Evolutionary conservation across 2,113 vertebrate genomes (phyloP), one percentile per base, ranked within the genome.

Genomic region (Hyla sarda): DNA sequence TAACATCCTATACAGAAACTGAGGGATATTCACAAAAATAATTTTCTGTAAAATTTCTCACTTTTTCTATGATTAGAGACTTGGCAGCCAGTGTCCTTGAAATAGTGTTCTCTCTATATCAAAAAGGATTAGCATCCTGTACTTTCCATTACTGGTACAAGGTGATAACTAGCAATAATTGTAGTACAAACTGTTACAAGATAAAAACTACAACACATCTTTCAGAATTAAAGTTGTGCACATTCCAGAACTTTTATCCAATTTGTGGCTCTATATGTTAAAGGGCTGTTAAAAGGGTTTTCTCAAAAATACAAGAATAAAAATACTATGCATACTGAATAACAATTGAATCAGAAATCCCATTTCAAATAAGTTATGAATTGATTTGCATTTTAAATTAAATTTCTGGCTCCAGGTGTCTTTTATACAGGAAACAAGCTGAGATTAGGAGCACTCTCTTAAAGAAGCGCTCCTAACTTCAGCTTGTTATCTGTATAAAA

Each of bases 41-140:
- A 48, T 75, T 7, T 48, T 25, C 13, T 48, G 41, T 25, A 23
- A 21, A 50, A 75, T 75, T 47, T 5, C 73, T 47, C 14, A 50
- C 34, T 54, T 11, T 23, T 80, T 45, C 19, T 41, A 45, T 23
- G 65, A 62, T 37, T 14, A 81, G 78, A 34, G 25, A 65, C 58
- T 28, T 81, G 56, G 56, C 54, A 81, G 56, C 32, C 17, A 47
- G 13, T 45, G 23, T 23, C 78, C 78, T 65, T 81, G 37, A 1
- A 60, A 28, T 62, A 45, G 16, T 81, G 16, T 65, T 80, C 34
- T 23, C 28, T 81, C 7, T 32, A 54, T 19, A 30, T 81, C 56
- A 13, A 17, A 47, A 81, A 28, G 37, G 78, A 81, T 47, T 81
- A 37, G 78, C 78, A n/a, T 58, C 41, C 37, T 81, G 78, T 47